These are phyloP conservation scores for Nemapogon koenigi DNA, from an alignment of 2,888 invertebrate species.

Conservation along the genomic window DNA sequence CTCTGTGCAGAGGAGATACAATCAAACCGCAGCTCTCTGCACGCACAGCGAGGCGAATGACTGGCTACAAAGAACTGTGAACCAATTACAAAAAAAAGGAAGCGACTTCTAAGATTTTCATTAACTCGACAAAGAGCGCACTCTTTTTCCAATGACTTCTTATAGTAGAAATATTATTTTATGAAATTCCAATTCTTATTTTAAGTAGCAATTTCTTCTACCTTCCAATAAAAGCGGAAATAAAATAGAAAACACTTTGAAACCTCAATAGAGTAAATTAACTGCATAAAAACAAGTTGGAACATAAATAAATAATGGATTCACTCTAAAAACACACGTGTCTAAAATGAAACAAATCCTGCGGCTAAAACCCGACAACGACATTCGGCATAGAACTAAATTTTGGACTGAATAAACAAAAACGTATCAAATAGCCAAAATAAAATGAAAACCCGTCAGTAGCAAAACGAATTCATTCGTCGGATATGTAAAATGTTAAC, in stretches of 20 bases:
- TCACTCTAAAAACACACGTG: too few relatives aligned
- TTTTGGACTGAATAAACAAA: slow-evolving; percentile 27
- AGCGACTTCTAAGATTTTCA: slow-evolving; percentile 44
- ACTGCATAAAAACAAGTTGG: too few relatives aligned
- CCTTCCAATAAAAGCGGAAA: too few relatives aligned
- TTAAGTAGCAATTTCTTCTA: too few relatives aligned
- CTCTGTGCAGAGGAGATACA: slow-evolving; percentile 33
- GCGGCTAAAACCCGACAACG: slow-evolving; percentile 1
- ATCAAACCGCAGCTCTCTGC: slow-evolving; percentile 34
- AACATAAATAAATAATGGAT: too few relatives aligned
- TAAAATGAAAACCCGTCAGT: slow-evolving; percentile 43
- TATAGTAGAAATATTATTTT: slow-evolving; percentile 18
- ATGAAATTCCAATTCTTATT: too few relatives aligned
- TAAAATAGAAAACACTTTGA: too few relatives aligned
- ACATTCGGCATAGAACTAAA: neutral
- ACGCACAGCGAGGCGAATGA: slow-evolving; percentile 27
- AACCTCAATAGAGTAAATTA: too few relatives aligned
- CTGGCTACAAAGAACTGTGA: slow-evolving; percentile 37
- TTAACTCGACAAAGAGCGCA: slow-evolving; percentile 24
- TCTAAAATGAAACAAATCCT: neutral
- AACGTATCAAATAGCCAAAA: slow-evolving; percentile 47
- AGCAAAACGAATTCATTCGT: slow-evolving; percentile 50
- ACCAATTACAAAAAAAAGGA: slow-evolving; percentile 46
- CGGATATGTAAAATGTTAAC: slow-evolving; percentile 60
- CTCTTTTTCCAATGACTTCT: slow-evolving; percentile 24